Evolutionary conservation across 1,140 invertebrate genomes (phyloP), one percentile per base, ranked within the genome.

Genomic region (Penaeus vannamei): DNA sequence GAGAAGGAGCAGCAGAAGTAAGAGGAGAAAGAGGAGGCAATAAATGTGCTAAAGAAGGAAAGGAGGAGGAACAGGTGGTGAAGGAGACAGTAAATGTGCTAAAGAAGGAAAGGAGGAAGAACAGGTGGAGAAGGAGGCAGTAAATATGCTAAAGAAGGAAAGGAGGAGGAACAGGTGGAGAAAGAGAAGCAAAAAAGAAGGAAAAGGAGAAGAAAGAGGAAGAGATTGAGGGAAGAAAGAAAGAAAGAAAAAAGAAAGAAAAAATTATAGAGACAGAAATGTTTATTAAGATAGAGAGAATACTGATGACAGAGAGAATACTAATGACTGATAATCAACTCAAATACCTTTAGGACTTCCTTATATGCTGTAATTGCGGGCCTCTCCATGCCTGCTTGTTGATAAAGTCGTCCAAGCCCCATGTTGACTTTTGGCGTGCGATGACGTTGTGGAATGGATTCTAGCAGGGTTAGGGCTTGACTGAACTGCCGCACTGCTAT

Each of bases 351-450:
- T 23, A 97, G 91, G 26, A 97, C 95, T 93, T 97, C 96, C 92
- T 96, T 96, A 92, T 95, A 97, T 36, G 95, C 95, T 1, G 95
- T 94, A 62, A 96, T 95, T 0, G 96, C 96, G 62, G 95, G 95
- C 88, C 96, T 92, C 91, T 96, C 96, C 93, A 95, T 95, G 62
- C 96, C 96, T 90, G 94, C 94, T 90, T 95, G 95, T 64, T 96
- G 94, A 91, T 96, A 96, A 84, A 97, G 93, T 92, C 95, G 95
- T 19, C 95, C 96, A 61, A 97, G 92, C 53, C 96, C 94, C 94
- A 96, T 94, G 91, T 97, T 96, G 4, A 96, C 94, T 91, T 95
- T 95, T 12, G 95, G 93, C 64, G 94, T 96, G 77, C 96, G 93
- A 66, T 95, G 94, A 92, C 96, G 96, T 61, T 95, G 95, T 72